Conservation (phyloP, 2,113 vertebrate species). For the Odocoileus virginianus region DNA sequence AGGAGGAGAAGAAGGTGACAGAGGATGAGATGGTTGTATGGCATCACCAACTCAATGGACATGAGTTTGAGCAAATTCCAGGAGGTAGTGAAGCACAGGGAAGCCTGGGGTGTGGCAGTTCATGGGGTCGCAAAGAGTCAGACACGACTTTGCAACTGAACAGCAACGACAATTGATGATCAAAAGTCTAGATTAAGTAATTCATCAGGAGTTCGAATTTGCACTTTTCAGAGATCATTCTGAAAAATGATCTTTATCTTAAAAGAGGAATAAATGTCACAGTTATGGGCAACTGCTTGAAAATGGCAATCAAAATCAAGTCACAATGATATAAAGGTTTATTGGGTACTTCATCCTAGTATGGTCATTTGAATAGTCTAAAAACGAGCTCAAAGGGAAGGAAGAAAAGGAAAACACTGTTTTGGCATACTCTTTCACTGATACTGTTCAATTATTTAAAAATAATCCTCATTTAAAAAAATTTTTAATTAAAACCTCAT, state of each 20-base stretch:
- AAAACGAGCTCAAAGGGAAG: constrained; percentile 45
- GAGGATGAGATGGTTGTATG: neutral
- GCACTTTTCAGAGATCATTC: neutral
- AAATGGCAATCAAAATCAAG: constrained; percentile 54
- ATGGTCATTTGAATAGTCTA: constrained; percentile 61
- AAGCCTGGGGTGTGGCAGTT: neutral
- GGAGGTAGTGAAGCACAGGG: neutral
- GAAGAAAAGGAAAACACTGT: neutral
- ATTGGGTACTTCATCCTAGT: constrained; percentile 41
- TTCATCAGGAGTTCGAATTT: neutral
- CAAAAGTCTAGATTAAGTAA: neutral
- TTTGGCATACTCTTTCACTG: neutral
- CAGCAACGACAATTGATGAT: neutral
- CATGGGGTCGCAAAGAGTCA: neutral
- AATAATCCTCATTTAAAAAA: neutral
- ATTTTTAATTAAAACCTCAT: neutral
- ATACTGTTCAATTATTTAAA: neutral
- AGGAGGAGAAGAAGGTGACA: neutral
- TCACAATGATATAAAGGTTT: constrained; percentile 70
- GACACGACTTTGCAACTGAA: neutral
- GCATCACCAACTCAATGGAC: neutral
- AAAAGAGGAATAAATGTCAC: constrained; percentile 6
- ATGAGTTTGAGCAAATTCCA: neutral
- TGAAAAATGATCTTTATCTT: too few species aligned
- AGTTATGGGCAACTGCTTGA: constrained; percentile 47